A percentile compares a stretch with the other conserved stretches of the same genome.
Conservation (phyloP, 2,888 invertebrate species). For the Drosophila paramelanica region DNA sequence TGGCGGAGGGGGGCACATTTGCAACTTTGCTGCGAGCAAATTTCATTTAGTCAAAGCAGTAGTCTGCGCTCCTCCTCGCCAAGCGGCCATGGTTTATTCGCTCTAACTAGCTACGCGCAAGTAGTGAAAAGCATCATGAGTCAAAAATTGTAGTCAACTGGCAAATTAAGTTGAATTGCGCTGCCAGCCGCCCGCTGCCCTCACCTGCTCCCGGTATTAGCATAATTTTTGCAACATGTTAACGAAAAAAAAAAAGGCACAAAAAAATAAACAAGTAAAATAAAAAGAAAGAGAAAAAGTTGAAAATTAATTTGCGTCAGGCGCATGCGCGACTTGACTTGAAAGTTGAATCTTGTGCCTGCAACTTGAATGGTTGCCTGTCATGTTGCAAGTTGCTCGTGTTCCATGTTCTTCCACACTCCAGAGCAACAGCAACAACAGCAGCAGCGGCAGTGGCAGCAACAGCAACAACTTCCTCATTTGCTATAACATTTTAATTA, state of each 20-base stretch:
- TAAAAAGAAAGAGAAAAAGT: constrained; percentile 32
- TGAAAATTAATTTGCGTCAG: constrained; percentile 72
- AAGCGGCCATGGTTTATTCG: constrained; percentile 23
- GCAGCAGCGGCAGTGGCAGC: constrained; percentile 26
- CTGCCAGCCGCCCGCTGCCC: constrained; percentile 8
- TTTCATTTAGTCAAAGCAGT: constrained; percentile 27
- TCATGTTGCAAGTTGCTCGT: constrained; percentile 39
- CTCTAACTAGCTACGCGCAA: constrained; percentile 21
- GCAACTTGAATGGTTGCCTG: constrained; percentile 38
- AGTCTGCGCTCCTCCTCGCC: constrained; percentile 4
- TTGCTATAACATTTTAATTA: constrained; percentile 79
- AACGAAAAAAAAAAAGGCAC: constrained; percentile 14
- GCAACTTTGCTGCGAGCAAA: constrained; percentile 44
- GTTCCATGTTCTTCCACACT: constrained; percentile 46
- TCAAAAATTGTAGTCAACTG: constrained; percentile 47
- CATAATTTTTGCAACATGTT: constrained; percentile 63
- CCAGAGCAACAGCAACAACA: constrained; percentile 9
- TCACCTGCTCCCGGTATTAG: constrained; percentile 37
- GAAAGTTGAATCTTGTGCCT: constrained; percentile 51
- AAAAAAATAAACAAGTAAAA: constrained; percentile 5
- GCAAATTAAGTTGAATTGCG: constrained; percentile 57
- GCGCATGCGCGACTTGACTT: constrained; percentile 76
- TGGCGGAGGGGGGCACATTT: constrained; percentile 6
- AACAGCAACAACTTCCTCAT: constrained; percentile 67
- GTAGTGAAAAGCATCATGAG: constrained; percentile 37